Evolutionary conservation across 1,140 invertebrate species (phyloP).

Genomic region (Drosophila ficusphila): DNA sequence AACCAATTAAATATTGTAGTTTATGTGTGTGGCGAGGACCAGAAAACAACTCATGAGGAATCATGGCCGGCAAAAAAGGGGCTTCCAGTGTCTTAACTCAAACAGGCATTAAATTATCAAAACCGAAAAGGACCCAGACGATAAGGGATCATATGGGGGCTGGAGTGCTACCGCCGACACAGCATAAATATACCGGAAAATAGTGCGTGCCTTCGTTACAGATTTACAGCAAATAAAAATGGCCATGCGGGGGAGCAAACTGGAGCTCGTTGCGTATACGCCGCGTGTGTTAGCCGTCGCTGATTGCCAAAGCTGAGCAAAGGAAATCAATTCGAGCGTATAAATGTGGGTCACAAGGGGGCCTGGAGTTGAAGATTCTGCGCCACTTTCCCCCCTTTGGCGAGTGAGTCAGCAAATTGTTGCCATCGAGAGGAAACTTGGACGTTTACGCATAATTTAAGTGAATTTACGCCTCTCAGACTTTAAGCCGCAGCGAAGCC

Average conservation of each 20-base stretch:
- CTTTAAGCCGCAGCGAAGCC: conserved; percentile 43
- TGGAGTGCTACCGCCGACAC: conserved; percentile 58
- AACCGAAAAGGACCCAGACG: conserved; percentile 42
- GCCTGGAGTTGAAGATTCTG: background rate
- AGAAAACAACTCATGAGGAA: conserved; percentile 57
- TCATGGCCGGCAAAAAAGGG: conserved; percentile 52
- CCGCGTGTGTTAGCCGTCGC: conserved; percentile 59
- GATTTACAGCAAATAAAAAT: conserved; percentile 72
- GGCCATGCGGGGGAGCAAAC: background rate
- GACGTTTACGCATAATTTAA: conserved; percentile 76
- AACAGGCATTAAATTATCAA: conserved; percentile 81
- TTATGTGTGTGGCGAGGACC: conserved; percentile 58
- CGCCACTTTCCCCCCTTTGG: background rate
- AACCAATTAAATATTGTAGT: conserved; percentile 77
- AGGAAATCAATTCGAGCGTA: conserved; percentile 80
- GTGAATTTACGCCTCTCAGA: conserved; percentile 75
- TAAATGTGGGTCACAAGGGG: conserved; percentile 73
- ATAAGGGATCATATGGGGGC: conserved; percentile 28
- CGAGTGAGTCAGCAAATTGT: conserved; percentile 74
- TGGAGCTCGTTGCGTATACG: conserved; percentile 65
- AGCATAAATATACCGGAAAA: conserved; percentile 68
- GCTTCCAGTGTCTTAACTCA: conserved; percentile 59
- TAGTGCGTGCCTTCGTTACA: conserved; percentile 80
- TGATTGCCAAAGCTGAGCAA: conserved; percentile 73
- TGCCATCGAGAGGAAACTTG: conserved; percentile 44